These are phyloP conservation scores for Calephelis virginiensis DNA, from an alignment of 1,140 invertebrate genomes.

Conservation along the genomic window DNA sequence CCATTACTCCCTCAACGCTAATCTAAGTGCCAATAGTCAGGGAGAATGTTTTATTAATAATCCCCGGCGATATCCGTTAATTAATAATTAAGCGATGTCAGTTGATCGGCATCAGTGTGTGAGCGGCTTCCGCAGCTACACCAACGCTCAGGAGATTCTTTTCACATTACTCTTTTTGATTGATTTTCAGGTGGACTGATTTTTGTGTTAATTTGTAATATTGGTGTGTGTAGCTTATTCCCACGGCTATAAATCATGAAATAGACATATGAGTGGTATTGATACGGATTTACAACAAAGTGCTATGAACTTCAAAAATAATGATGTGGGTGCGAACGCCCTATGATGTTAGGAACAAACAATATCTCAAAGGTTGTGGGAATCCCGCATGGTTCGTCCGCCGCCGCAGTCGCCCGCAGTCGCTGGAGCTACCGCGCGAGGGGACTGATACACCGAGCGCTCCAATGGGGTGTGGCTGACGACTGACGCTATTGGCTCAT, in stretches of 20 bases:
- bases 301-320: constrained; percentile 63
- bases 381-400: constrained; percentile 65
- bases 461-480: constrained; percentile 50
- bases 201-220: not conserved
- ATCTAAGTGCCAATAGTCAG: constrained; percentile 77
- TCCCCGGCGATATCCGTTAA: constrained; percentile 69
- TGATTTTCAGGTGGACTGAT: not conserved
- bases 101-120: constrained; percentile 52
- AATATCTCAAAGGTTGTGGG: constrained; percentile 64
- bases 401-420: constrained; percentile 35
- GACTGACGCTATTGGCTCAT: constrained; percentile 48
- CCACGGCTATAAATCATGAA: constrained; percentile 73
- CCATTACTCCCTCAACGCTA: constrained; percentile 76
- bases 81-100: constrained; percentile 72
- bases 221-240: constrained; percentile 34
- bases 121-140: constrained; percentile 30
- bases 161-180: not conserved
- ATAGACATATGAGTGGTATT: constrained; percentile 61
- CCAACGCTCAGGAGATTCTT: constrained; percentile 6
- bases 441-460: constrained; percentile 28
- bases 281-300: constrained; percentile 69
- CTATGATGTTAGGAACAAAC: constrained; percentile 58
- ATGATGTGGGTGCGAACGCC: constrained; percentile 73
- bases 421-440: constrained; percentile 31
- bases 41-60: constrained; percentile 78